Evolutionary conservation across 2,888 invertebrate genomes (phyloP).

Genomic region (Caradrina clavipalpis): DNA sequence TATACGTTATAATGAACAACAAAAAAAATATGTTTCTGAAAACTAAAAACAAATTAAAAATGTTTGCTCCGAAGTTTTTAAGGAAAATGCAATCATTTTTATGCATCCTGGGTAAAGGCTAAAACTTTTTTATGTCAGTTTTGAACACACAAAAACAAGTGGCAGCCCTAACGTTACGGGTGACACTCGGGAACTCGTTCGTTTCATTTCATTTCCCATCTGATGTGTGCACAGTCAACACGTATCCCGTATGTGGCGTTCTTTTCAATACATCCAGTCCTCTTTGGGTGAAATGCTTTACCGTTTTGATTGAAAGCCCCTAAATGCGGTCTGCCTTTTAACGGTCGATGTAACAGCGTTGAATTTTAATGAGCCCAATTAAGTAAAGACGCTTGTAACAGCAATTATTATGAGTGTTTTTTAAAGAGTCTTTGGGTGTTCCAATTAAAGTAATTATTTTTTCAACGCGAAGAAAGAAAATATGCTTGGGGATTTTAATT

Average conservation of each 20-base stretch:
- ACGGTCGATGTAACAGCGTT: conserved; percentile 56
- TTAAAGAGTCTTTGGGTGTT: conserved; percentile 39
- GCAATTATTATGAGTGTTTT: conserved; percentile 40
- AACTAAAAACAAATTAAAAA: not conserved
- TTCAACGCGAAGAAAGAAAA: conserved; percentile 2
- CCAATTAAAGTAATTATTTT: conserved; percentile 31
- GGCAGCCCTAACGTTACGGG: conserved; percentile 69
- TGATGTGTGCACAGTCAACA: conserved; percentile 83
- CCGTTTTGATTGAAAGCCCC: conserved; percentile 72
- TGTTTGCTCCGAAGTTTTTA: not conserved
- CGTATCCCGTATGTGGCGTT: conserved; percentile 68
- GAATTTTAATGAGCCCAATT: conserved; percentile 65
- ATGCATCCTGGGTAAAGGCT: not conserved
- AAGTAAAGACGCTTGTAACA: conserved; percentile 54
- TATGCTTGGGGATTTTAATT: not conserved
- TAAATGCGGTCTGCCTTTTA: conserved; percentile 64
- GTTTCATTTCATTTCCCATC: conserved; percentile 85
- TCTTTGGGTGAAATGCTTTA: conserved; percentile 74
- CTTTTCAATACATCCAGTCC: conserved; percentile 70
- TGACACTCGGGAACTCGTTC: conserved; percentile 73
- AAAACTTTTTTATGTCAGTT: not conserved
- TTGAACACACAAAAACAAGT: conserved; percentile 9
- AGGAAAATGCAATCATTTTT: not conserved
- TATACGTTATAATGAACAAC: not conserved
- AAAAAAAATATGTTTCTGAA: not conserved